A percentile compares a stretch with the other conserved stretches of the same genome.
These are phyloP conservation scores for Micrasema longulum DNA, from an alignment of 1,140 invertebrate genomes.

Conservation along the genomic window DNA sequence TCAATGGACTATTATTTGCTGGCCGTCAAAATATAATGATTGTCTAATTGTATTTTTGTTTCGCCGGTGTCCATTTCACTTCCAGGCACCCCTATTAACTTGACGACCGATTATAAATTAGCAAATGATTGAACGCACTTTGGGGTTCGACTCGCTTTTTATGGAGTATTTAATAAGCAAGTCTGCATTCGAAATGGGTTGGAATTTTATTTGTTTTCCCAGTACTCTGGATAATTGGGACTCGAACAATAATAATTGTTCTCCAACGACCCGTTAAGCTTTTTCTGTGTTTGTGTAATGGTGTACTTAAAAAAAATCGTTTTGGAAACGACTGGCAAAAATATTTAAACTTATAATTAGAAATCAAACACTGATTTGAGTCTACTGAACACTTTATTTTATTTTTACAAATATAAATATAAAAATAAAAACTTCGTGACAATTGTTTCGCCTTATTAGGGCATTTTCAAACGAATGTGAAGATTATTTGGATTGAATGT, in stretches of 20 bases:
- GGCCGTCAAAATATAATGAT: constrained; percentile 33
- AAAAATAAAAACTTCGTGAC: too few species aligned
- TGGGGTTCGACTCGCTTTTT: constrained; percentile 15
- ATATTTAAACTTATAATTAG: too few species aligned
- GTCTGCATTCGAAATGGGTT: constrained; percentile 14
- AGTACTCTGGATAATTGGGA: constrained; percentile 34
- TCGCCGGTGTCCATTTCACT: constrained; percentile 22
- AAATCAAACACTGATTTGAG: too few species aligned
- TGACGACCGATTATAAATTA: constrained; percentile 40
- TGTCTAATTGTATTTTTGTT: constrained; percentile 28
- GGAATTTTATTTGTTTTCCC: constrained; percentile 35
- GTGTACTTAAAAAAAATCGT: constrained; percentile 15
- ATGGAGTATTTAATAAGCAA: constrained; percentile 41
- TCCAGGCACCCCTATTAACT: constrained; percentile 19
- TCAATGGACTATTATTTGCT: constrained; percentile 22
- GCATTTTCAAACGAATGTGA: too few species aligned
- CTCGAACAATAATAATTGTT: constrained; percentile 29
- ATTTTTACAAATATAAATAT: too few species aligned
- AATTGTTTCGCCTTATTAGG: too few species aligned
- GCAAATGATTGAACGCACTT: constrained; percentile 34
- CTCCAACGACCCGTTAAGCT: constrained; percentile 38
- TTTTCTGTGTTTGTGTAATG: constrained; percentile 18
- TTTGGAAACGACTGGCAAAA: neutral
- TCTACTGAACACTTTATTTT: too few species aligned
- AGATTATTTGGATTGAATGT: too few species aligned